phyloP scores from a whole-genome alignment of 1,140 invertebrate species.

The Thrips palmi region DNA sequence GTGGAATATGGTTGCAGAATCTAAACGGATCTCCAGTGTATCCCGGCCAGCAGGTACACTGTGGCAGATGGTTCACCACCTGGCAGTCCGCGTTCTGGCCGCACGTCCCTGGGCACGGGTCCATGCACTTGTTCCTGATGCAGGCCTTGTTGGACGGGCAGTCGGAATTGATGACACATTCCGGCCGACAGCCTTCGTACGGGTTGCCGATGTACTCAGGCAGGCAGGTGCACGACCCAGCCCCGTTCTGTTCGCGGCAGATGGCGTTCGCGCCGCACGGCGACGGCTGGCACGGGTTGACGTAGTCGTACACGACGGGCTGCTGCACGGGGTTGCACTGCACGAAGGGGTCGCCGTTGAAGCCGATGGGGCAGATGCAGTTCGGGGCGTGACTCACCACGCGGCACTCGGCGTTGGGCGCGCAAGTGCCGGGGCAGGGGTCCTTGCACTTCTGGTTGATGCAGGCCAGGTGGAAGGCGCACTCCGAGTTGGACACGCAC shows the following conservation, averaged over 20 bases:
- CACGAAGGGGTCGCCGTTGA: constrained; percentile 26
- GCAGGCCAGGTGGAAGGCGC: constrained; percentile 24
- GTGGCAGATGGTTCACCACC: constrained; percentile 50
- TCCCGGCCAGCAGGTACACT: constrained; percentile 47
- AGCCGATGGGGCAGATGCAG: constrained; percentile 24
- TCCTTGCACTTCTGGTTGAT: constrained; percentile 24
- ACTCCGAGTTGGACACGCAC: constrained; percentile 24
- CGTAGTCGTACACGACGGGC: too few relatives aligned
- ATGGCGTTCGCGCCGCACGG: constrained; percentile 56
- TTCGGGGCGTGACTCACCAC: constrained; percentile 27
- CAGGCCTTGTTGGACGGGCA: constrained; percentile 53
- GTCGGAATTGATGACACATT: constrained; percentile 52
- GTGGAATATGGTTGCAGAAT: constrained; percentile 33
- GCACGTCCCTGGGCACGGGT: constrained; percentile 60
- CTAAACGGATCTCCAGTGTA: constrained; percentile 57
- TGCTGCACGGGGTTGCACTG: constrained; percentile 32
- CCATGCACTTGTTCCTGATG: constrained; percentile 48
- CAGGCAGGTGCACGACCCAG: constrained; percentile 46
- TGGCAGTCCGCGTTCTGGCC: constrained; percentile 53
- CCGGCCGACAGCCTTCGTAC: constrained; percentile 50
- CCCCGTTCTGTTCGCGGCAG: constrained; percentile 41
- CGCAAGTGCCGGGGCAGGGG: constrained; percentile 25
- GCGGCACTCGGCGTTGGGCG: constrained; percentile 25
- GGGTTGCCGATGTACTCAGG: constrained; percentile 51
- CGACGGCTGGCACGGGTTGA: constrained; percentile 41